Base-by-base conservation (phyloP, 2,797 vertebrate species). In the Channa striata region DNA sequence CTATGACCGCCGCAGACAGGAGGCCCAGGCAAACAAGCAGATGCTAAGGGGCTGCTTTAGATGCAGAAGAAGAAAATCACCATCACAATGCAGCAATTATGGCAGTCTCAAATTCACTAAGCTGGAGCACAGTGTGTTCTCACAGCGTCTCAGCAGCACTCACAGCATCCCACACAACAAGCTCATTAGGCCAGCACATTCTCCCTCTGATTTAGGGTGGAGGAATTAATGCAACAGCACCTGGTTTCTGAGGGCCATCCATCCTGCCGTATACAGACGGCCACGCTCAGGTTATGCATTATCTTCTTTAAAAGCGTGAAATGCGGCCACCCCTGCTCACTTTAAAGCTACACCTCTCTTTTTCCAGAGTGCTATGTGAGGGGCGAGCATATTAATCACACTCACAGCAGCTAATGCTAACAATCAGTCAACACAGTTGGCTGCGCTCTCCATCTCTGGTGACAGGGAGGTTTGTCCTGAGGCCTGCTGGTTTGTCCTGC, bases 321-420 rank as follows among this genome's bases (percentile, higher is more conserved):
- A 89, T 79, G 70, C 83, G 86, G 91, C 94, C 90, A 89, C 93
- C 92, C 94, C 92, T 87, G 85, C 88, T 93, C 72, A 54, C 69
- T 86, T 94, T 94, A 86, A 91, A 91, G 90, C 88, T 85, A 90
- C 91, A 91, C 88, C 88, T 89, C 74, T 89, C 86, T 81, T 84
- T 85, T 93, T 89, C 90, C 88, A 92, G 91, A 89, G 93, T 93
- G 92, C 94, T 93, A 93, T 91, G 89, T 92, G 92, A 93, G 92
- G 89, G 93, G 89, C 88, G 91, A 89, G 89, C 91, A 81, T 95
- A 97, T 98, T 97, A 97, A 97, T 99, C 96, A 97, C 94, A 94
- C 93, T 97, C 96, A 97, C 90, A 88, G 93, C 89, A 92, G 90
- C 94, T 96, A 96, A 97, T 95, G 73, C 92, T 96, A 96, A 96